Evolutionary conservation across 1,140 invertebrate species (phyloP).

Genomic region (Wiebesia pumilae): DNA sequence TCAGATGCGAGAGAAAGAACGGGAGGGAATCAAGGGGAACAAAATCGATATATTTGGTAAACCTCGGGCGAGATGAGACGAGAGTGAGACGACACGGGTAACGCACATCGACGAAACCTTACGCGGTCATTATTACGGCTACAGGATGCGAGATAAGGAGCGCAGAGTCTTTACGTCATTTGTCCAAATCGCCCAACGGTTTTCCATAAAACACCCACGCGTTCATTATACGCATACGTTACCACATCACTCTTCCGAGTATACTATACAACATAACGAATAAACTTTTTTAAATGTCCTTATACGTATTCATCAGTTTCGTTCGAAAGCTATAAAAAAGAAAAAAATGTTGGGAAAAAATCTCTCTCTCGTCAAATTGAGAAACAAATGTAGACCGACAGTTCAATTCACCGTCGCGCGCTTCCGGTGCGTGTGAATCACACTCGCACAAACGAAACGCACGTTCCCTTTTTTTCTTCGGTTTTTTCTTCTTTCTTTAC

Average conservation of each 20-base stretch:
- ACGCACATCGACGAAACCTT: neutral
- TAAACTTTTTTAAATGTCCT: neutral
- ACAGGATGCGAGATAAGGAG: neutral
- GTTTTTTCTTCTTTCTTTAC: neutral
- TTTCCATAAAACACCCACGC: neutral
- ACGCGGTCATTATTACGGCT: neutral
- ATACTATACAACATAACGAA: neutral
- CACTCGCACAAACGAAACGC: neutral
- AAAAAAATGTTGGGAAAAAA: neutral
- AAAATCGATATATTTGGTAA: neutral
- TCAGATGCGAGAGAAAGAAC: neutral
- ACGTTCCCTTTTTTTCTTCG: neutral
- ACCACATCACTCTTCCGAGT: neutral
- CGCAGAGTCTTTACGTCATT: neutral
- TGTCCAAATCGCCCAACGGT: conserved; percentile 4
- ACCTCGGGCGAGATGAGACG: too few species aligned
- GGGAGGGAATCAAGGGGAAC: too few species aligned
- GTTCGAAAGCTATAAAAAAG: neutral
- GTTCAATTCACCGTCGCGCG: conserved; percentile 8
- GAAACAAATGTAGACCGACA: conserved; percentile 29
- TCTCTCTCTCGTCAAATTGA: conserved; percentile 1
- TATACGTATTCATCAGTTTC: neutral
- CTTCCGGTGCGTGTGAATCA: conserved; percentile 46
- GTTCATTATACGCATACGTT: neutral
- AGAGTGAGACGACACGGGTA: neutral